These are phyloP conservation scores for Drosophila peninsularis DNA, from an alignment of 2,888 invertebrate genomes.

Conservation along the genomic window DNA sequence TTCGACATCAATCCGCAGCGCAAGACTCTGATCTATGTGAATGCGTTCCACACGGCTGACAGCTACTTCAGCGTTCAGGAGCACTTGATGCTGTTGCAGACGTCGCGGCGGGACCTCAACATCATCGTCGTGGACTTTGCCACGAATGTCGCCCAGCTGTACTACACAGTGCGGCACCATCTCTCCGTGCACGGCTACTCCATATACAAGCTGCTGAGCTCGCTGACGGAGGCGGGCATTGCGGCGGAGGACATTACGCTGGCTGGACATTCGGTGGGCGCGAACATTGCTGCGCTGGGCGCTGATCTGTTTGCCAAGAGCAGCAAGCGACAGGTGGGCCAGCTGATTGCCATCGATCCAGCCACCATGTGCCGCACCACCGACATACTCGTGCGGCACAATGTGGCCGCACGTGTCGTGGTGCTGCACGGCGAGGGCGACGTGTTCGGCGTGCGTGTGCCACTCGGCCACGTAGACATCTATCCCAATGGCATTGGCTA, in stretches of 20 bases:
- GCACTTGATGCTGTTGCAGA: constrained; percentile 75
- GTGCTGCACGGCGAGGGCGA: constrained; percentile 82
- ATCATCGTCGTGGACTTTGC: constrained; percentile 80
- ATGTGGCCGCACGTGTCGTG: constrained; percentile 73
- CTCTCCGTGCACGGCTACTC: constrained; percentile 76
- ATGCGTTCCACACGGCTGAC: constrained; percentile 75
- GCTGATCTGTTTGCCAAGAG: constrained; percentile 65
- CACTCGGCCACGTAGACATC: constrained; percentile 78
- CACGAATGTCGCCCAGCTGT: constrained; percentile 74
- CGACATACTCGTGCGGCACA: constrained; percentile 70
- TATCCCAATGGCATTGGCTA: constrained; percentile 82
- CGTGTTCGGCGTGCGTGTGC: constrained; percentile 73
- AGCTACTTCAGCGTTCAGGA: constrained; percentile 78
- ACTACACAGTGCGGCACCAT: constrained; percentile 81
- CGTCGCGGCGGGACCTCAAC: constrained; percentile 75
- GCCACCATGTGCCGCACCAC: constrained; percentile 77
- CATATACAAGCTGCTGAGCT: constrained; percentile 69
- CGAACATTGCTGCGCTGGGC: constrained; percentile 82
- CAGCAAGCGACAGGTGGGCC: constrained; percentile 63
- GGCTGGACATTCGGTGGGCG: constrained; percentile 82
- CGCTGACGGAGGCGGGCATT: constrained; percentile 63
- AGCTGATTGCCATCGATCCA: constrained; percentile 81
- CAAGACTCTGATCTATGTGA: constrained; percentile 79
- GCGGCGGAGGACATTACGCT: constrained; percentile 65
- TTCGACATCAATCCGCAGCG: constrained; percentile 76